A percentile compares a stretch with the other conserved stretches of the same genome.
Conservation (phyloP, 2,113 vertebrate genomes). For the Leptosomus discolor region DNA sequence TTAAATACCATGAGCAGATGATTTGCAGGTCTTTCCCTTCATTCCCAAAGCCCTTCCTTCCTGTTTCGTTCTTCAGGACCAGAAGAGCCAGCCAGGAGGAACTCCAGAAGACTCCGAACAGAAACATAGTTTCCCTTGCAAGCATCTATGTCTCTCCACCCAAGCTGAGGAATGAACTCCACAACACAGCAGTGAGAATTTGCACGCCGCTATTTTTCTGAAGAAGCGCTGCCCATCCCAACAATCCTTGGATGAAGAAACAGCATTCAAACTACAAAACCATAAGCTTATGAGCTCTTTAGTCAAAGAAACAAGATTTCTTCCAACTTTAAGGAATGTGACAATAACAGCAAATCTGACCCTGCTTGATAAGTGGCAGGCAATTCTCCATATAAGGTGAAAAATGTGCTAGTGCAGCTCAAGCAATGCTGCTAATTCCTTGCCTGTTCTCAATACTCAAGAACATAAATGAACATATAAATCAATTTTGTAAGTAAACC, state of each 20-base stretch:
- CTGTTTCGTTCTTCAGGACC: neutral
- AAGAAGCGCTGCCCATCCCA: neutral
- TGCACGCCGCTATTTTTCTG: neutral
- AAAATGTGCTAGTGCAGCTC: conserved; percentile 69
- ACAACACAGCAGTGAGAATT: neutral
- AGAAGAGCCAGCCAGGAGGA: neutral
- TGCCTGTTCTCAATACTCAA: conserved; percentile 13
- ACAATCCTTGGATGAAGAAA: neutral
- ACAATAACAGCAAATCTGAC: conserved; percentile 78
- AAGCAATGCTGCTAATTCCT: conserved; percentile 29
- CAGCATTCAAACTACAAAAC: neutral
- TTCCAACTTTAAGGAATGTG: conserved; percentile 69
- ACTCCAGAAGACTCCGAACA: neutral
- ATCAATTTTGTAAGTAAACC: conserved; percentile 6
- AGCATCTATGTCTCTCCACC: neutral
- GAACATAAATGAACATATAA: neutral
- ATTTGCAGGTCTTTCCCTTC: neutral
- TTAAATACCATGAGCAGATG: rapidly evolving
- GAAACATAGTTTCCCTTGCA: neutral
- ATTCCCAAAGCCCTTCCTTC: neutral
- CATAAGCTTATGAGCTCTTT: neutral
- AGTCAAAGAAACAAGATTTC: conserved; percentile 44
- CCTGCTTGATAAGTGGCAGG: conserved; percentile 68
- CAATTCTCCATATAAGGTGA: conserved; percentile 81
- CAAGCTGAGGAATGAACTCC: neutral